Conservation (phyloP, 2,888 invertebrate genomes). For the Thera britannica region DNA sequence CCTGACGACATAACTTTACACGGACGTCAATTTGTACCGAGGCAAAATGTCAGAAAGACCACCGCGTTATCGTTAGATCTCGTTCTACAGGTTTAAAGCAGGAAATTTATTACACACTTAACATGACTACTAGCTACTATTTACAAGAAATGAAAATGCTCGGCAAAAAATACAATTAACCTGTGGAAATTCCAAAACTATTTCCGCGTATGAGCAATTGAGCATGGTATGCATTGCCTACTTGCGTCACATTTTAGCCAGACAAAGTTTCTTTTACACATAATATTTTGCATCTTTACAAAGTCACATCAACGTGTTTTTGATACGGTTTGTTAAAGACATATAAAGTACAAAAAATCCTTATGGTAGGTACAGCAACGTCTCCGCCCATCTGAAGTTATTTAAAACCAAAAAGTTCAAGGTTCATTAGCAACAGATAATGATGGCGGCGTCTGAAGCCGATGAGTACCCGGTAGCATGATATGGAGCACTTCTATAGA, state of each 20-base stretch:
- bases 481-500: too few relatives aligned
- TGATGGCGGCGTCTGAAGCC: conserved; percentile 76
- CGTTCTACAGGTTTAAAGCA: conserved; percentile 66
- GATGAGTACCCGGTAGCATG: conserved; percentile 57
- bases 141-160: conserved; percentile 55
- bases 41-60: conserved; percentile 68
- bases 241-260: conserved; percentile 45
- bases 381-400: conserved; percentile 77
- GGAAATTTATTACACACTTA: conserved; percentile 72
- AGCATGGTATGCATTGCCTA: background rate
- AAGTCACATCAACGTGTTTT: conserved; percentile 68
- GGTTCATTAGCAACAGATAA: conserved; percentile 83
- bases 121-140: conserved; percentile 70
- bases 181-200: conserved; percentile 49
- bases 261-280: conserved; percentile 32
- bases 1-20: conserved; percentile 77
- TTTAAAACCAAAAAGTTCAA: conserved; percentile 81
- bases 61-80: conserved; percentile 72
- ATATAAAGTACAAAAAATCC: conserved; percentile 75
- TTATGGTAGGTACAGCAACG: conserved; percentile 54
- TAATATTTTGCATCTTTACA: conserved; percentile 56
- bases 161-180: conserved; percentile 57
- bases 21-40: conserved; percentile 78
- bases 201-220: conserved; percentile 41
- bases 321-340: conserved; percentile 73